These are phyloP conservation scores for Scotopteryx bipunctaria DNA, from an alignment of 2,888 invertebrate genomes.

Conservation along the genomic window DNA sequence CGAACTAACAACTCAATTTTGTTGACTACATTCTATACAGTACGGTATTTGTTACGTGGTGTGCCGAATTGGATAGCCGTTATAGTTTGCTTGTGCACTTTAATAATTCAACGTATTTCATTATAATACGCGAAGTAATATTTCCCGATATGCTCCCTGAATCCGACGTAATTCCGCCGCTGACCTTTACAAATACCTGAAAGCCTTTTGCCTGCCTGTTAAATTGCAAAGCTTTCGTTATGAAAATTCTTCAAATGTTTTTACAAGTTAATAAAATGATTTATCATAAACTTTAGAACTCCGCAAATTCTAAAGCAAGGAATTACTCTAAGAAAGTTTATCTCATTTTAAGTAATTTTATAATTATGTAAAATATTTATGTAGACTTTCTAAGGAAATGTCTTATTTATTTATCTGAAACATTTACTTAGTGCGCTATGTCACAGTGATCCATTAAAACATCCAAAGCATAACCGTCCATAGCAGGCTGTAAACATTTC, in stretches of 20 bases:
- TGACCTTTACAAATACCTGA: conserved; percentile 50
- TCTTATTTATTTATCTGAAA: neutral
- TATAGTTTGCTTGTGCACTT: neutral
- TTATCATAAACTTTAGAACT: conserved; percentile 60
- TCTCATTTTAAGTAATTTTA: neutral
- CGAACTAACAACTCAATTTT: conserved; percentile 45
- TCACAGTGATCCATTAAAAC: conserved; percentile 25
- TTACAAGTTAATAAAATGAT: conserved; percentile 52
- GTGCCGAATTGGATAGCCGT: no score
- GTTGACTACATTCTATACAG: conserved; percentile 22
- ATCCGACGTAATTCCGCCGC: conserved; percentile 40
- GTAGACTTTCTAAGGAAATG: no score
- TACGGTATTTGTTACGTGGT: neutral
- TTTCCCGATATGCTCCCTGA: conserved; percentile 38
- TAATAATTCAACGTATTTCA: neutral
- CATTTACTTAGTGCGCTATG: neutral
- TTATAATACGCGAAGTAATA: conserved; percentile 22
- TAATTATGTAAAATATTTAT: no score
- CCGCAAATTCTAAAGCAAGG: conserved; percentile 26
- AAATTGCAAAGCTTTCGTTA: conserved; percentile 61
- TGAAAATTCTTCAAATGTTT: conserved; percentile 62
- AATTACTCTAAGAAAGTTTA: conserved; percentile 1
- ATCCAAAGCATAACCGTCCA: conserved; percentile 56
- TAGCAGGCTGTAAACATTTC: conserved; percentile 77
- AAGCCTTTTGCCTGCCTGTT: conserved; percentile 49